These are phyloP conservation scores for Spermophilus dauricus DNA, from an alignment of 2,113 vertebrate species.

Conservation along the genomic window DNA sequence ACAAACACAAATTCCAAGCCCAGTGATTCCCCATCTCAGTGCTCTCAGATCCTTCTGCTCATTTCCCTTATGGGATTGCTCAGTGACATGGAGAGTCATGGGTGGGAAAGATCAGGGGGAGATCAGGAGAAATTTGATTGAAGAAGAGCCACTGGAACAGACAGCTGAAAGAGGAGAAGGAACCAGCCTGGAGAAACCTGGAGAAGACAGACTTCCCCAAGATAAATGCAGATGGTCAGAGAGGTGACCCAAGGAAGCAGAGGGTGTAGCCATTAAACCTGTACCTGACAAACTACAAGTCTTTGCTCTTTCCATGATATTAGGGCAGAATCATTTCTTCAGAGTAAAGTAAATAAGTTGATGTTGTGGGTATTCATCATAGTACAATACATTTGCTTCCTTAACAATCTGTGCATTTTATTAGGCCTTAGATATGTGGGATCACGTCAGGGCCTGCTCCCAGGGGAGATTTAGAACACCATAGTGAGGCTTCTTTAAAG, in stretches of 20 bases:
- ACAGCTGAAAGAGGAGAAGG: neutral
- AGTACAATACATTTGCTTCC: neutral
- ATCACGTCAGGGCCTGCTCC: neutral
- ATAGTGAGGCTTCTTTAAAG: neutral
- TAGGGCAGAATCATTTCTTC: neutral
- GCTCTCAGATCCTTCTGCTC: neutral
- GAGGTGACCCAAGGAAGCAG: neutral
- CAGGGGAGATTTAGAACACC: neutral
- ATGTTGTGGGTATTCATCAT: neutral
- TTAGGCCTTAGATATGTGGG: neutral
- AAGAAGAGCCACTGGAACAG: neutral
- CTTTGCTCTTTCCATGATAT: neutral
- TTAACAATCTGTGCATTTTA: neutral
- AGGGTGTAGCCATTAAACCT: neutral
- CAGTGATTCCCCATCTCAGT: neutral
- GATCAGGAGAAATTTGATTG: neutral
- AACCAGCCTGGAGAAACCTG: neutral
- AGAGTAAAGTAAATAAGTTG: neutral
- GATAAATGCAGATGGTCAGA: neutral
- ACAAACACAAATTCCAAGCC: neutral
- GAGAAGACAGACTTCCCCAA: neutral
- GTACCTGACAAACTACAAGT: neutral
- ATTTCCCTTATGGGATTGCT: neutral
- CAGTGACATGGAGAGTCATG: neutral
- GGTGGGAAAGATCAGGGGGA: rapidly evolving